phyloP scores from a whole-genome alignment of 2,113 vertebrate genomes.

The Hystrix brachyura region DNA sequence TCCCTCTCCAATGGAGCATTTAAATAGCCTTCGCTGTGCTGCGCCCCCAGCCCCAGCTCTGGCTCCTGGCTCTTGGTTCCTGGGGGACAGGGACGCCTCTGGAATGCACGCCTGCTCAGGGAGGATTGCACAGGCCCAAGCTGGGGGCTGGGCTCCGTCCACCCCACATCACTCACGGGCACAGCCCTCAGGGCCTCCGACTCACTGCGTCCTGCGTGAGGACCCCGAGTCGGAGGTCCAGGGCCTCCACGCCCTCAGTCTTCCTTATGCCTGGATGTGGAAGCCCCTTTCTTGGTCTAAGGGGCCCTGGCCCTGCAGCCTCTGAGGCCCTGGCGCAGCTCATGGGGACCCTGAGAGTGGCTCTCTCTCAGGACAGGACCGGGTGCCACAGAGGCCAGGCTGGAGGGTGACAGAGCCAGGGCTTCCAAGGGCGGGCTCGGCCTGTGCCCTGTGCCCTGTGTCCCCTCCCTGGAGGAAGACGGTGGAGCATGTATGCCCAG shows the following conservation, averaged over 20 bases:
- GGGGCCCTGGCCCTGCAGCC: background rate
- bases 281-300: too few relatives aligned
- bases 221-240: background rate
- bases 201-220: background rate
- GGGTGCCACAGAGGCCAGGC: too few relatives aligned
- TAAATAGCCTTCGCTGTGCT: slow-evolving; percentile 98
- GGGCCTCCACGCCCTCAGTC: too few relatives aligned
- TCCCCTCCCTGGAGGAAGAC: too few relatives aligned
- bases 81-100: slow-evolving; percentile 22
- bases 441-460: background rate
- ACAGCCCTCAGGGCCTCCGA: background rate
- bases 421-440: background rate
- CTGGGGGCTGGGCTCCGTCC: background rate
- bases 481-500: fast-evolving
- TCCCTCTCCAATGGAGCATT: slow-evolving; percentile 99
- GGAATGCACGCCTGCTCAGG: background rate
- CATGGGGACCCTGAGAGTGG: too few relatives aligned
- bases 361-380: too few relatives aligned
- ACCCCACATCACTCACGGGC: background rate
- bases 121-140: too few relatives aligned
- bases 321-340: too few relatives aligned
- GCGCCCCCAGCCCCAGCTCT: slow-evolving; percentile 83
- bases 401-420: background rate
- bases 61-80: background rate
- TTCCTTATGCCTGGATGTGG: too few relatives aligned